Base-by-base conservation (phyloP, 2,113 vertebrate genomes). In the Poecile atricapillus region DNA sequence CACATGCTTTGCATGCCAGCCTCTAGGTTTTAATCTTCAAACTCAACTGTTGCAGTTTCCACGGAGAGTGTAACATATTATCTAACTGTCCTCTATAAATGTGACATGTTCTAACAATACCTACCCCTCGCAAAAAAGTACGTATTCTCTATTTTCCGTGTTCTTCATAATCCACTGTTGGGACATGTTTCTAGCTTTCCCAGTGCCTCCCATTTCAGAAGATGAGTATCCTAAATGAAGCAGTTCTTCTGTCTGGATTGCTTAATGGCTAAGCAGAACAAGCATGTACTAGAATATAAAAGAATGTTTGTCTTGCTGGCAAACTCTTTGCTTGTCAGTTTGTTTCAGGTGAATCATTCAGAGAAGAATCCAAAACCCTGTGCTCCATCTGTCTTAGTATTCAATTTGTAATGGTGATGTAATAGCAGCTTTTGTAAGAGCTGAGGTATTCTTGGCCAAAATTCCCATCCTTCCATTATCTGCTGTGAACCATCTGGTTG, bases 391-490 rank as follows among this genome's bases (percentile, higher is more conserved):
- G 76, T 77, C 43, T 56, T 47, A 59, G 53, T 78, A 87, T 83
- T 86, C 83, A 93, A 20, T 41, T 71, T 75, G 49, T 46, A 89
- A 86, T 30, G 59, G 35, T 74, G 71, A 83, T 65, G 53, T 65
- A 91, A 86, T 35, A 86, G 47, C 64, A 87, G 53, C 37, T 91
- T 95, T 85, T 93, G 39, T 81, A 89, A 46, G 43, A 89, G 47
- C 43, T 78, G 73, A 93, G 80, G 69, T 79, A 82, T 89, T 83
- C 80, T 81, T 88, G 67, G 75, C 53, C 58, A 81, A 92, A 90
- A 87, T 77, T 85, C 21, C 33, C 50, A 83, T 80, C 43, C 68
- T 94, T 87, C 33, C 41, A 83, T 89, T 92, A 87, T 94, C 77
- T 95, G 52, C 68, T 89, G 35, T 78, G 56, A 89, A 35, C 90